phyloP scores from a whole-genome alignment of 35 echinoderm and acorn worm species.

The Anneissia japonica region DNA sequence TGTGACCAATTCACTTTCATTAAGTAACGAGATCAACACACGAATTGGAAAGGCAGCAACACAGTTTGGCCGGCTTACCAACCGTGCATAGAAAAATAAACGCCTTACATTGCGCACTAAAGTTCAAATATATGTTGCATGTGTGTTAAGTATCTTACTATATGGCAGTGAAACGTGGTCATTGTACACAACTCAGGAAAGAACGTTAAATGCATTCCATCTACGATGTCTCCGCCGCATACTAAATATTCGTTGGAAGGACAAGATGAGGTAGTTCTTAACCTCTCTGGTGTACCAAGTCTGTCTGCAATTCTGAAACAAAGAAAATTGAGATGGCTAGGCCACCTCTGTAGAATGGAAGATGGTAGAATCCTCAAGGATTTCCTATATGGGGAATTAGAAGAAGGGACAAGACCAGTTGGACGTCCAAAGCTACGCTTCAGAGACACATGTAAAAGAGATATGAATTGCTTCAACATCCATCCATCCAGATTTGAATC shows the following conservation, averaged over 20 bases:
- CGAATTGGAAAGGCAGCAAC: conserved; percentile 25
- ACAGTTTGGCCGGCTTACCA: conserved; percentile 20
- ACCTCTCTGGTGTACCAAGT: too few relatives aligned
- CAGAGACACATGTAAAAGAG: too few relatives aligned
- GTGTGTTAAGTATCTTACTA: not conserved
- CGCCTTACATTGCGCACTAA: conserved; percentile 10
- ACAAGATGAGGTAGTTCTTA: too few relatives aligned
- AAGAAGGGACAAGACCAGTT: too few relatives aligned
- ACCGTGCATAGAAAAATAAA: conserved; percentile 33
- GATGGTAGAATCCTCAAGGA: too few relatives aligned
- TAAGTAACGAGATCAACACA: conserved; percentile 29
- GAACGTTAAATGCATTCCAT: conserved; percentile 5
- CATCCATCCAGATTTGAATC: too few relatives aligned
- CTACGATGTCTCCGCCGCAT: conserved; percentile 25
- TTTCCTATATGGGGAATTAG: too few relatives aligned
- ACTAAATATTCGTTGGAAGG: not conserved
- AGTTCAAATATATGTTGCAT: not conserved
- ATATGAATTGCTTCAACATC: too few relatives aligned
- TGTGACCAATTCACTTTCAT: not conserved
- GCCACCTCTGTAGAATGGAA: too few relatives aligned
- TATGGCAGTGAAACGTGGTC: conserved; percentile 25
- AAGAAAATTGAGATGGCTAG: too few relatives aligned
- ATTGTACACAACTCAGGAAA: not conserved
- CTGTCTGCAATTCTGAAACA: too few relatives aligned
- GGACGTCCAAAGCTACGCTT: too few relatives aligned